Percentiles rank a stretch among this genome's conserved stretches.
phyloP scores from a whole-genome alignment of 2,888 invertebrate genomes.

The Acleris laterana region DNA sequence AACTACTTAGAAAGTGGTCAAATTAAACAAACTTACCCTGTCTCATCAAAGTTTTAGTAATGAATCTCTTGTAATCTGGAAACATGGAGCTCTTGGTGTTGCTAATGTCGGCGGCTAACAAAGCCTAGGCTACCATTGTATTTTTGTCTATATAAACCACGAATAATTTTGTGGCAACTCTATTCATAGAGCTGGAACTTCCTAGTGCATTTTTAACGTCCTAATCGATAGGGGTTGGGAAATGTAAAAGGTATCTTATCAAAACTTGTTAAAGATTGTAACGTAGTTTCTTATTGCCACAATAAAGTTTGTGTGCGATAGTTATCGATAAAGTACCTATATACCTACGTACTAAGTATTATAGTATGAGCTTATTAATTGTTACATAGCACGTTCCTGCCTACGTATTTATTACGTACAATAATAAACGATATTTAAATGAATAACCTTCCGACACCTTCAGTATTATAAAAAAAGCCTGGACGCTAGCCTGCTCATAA shows the following conservation, averaged over 20 bases:
- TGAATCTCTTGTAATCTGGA: no score
- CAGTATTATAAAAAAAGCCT: no score
- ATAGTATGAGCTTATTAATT: neutral
- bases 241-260: slow-evolving; percentile 35
- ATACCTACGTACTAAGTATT: slow-evolving; percentile 4
- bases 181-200: neutral
- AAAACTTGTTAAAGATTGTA: slow-evolving; percentile 38
- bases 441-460: neutral
- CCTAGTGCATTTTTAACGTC: slow-evolving; percentile 27
- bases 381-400: slow-evolving; percentile 8
- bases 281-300: slow-evolving; percentile 40
- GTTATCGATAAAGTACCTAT: slow-evolving; percentile 30
- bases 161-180: neutral
- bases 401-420: slow-evolving; percentile 33
- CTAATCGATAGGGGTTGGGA: slow-evolving; percentile 16
- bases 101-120: no score
- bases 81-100: no score
- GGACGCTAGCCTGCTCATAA: no score
- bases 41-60: no score
- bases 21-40: no score
- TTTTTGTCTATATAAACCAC: no score
- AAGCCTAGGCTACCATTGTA: no score
- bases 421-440: slow-evolving; percentile 19
- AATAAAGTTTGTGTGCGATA: slow-evolving; percentile 42
- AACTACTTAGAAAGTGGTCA: no score